Base-by-base conservation (phyloP, 2,113 vertebrate genomes). In the Eubucco bourcierii region DNA sequence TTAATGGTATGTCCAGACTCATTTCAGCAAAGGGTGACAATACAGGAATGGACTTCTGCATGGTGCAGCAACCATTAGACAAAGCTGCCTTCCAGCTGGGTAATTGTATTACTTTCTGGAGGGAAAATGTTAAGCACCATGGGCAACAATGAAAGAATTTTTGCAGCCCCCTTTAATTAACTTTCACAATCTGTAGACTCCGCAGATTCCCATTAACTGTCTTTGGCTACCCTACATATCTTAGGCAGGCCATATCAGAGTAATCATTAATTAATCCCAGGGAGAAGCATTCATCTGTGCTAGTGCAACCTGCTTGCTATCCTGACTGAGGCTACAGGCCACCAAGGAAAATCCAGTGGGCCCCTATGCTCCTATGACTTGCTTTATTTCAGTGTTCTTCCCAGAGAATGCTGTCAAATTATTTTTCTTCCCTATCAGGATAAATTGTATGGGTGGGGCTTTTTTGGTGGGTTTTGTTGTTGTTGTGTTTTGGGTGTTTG, bases 251-350 rank as follows among this genome's bases (percentile, higher is more conserved):
- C 0, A 0, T 53, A 94, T 70, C n/a, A 53, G 44, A 81, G 73
- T 2, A 8, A 71, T 95, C 60, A 59, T 88, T 95, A 85, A 95
- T 94, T 96, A 93, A 93, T 96, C 90, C 84, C 86, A 74, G 50
- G 65, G 79, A 91, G 86, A 91, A 96, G 41, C 63, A 65, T 34
- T 95, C 53, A 55, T 80, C 65, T 89, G 65, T 91, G 46, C 47
- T 87, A 64, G 37, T 86, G 89, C 39, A 80, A 64, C 86, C 61
- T 88, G 56, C 39, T 61, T 81, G 50, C 59, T 60, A 39, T 80
- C 84, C 74, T 3, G 0, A 34, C 61, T 75, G 68, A 91, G 47
- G 60, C 64, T 5, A 1, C 67, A 46, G 60, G 25, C 28, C 58
- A 72, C 55, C 58, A 63, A 58, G 52, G 59, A 71, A 84, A 87